Percentiles rank a stretch among this genome's conserved stretches.
phyloP scores from a whole-genome alignment of 1,140 invertebrate genomes.

The Andrena cerasifolii region DNA sequence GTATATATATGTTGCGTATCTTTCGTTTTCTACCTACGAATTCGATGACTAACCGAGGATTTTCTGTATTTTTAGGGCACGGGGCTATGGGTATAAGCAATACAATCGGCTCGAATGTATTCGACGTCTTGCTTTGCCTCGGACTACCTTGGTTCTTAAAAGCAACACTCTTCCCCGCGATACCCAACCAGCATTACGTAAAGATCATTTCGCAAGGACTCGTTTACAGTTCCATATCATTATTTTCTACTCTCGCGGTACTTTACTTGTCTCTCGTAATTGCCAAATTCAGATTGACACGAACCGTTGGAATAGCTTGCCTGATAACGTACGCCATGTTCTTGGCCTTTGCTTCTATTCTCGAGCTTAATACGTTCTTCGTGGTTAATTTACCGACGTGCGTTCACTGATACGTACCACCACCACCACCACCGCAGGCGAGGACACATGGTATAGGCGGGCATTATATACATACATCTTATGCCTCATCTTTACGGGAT shows the following conservation, averaged over 20 bases:
- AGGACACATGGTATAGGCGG: no score
- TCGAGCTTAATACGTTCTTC: conserved; percentile 94
- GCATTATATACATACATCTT: no score
- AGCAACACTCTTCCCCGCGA: conserved; percentile 87
- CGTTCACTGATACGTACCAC: conserved; percentile 73
- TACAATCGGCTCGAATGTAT: conserved; percentile 94
- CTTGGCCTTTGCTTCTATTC: conserved; percentile 89
- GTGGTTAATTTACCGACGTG: conserved; percentile 91
- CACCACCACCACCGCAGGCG: no score
- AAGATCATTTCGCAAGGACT: conserved; percentile 91
- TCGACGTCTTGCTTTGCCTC: conserved; percentile 92
- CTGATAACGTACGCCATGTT: conserved; percentile 90
- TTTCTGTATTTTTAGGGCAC: conserved; percentile 84
- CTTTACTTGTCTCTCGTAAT: conserved; percentile 88
- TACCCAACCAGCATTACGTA: conserved; percentile 87
- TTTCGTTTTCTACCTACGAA: no score
- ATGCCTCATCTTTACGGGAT: no score
- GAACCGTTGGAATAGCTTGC: conserved; percentile 89
- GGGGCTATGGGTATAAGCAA: conserved; percentile 94
- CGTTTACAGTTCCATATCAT: conserved; percentile 91
- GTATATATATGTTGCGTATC: no score
- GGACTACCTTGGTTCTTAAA: conserved; percentile 96
- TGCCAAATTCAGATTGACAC: conserved; percentile 91
- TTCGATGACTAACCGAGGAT: conserved; percentile 14
- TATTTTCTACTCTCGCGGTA: conserved; percentile 90